These are phyloP conservation scores for Herpailurus yagouaroundi DNA, from an alignment of 2,113 vertebrate genomes.

Conservation along the genomic window DNA sequence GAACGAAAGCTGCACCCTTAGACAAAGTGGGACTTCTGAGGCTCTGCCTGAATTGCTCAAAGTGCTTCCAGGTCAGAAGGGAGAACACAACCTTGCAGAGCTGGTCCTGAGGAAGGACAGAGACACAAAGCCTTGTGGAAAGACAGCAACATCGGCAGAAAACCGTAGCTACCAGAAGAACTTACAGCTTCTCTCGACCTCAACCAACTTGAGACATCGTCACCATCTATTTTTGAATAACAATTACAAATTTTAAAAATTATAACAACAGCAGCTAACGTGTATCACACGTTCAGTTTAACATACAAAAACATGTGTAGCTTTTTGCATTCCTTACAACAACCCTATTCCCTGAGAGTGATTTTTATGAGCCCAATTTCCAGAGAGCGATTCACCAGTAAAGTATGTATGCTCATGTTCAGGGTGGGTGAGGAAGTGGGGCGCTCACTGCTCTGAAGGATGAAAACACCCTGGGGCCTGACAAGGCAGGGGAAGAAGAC, in stretches of 20 bases:
- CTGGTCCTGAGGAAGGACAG: neutral
- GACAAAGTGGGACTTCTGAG: neutral
- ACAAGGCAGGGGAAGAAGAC: fast-evolving
- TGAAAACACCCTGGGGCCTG: neutral
- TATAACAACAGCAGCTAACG: neutral
- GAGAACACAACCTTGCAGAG: neutral
- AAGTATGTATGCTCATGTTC: neutral
- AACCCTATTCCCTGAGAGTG: neutral
- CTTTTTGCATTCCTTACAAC: neutral
- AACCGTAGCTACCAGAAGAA: neutral
- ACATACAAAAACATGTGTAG: neutral
- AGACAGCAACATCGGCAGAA: neutral
- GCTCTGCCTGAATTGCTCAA: neutral
- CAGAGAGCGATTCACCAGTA: neutral
- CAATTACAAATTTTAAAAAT: neutral
- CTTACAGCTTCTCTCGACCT: neutral
- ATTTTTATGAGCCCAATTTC: neutral
- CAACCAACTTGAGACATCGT: neutral
- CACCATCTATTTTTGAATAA: neutral
- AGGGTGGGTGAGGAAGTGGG: neutral
- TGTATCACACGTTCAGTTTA: neutral
- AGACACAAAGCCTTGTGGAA: neutral
- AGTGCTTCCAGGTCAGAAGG: neutral
- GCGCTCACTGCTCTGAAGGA: neutral
- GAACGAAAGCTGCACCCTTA: neutral